These are phyloP conservation scores for Lamellibrachia luymesi DNA, from an alignment of 1,140 invertebrate species.

Conservation along the genomic window DNA sequence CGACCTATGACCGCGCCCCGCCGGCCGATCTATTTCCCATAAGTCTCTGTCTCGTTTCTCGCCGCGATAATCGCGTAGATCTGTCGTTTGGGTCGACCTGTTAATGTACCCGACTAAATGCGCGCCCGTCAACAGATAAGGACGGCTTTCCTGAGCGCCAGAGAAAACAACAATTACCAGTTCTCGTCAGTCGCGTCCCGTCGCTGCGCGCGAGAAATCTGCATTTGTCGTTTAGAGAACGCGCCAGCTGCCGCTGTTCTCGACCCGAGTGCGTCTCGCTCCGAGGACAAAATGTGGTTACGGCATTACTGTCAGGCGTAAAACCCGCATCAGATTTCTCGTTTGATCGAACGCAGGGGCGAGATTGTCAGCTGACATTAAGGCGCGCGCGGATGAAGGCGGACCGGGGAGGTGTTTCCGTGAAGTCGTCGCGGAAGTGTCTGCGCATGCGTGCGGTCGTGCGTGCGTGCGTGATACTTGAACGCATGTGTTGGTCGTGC, in stretches of 20 bases:
- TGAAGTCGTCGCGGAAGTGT: background rate
- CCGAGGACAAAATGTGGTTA: background rate
- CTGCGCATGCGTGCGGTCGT: background rate
- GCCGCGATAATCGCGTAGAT: background rate
- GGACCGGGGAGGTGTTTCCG: background rate
- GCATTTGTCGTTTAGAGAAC: background rate
- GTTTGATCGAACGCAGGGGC: background rate
- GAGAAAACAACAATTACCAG: conserved; percentile 5
- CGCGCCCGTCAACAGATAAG: conserved; percentile 2
- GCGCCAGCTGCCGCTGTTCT: background rate
- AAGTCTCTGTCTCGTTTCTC: conserved; percentile 4
- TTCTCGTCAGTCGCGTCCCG: background rate
- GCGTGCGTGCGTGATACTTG: too few species aligned
- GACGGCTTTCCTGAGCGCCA: background rate
- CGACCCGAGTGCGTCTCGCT: background rate
- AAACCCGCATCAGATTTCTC: background rate
- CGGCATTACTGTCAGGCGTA: background rate
- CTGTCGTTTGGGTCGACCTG: conserved; percentile 2
- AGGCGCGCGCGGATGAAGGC: background rate
- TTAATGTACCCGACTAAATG: background rate
- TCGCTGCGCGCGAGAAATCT: background rate
- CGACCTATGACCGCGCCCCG: conserved; percentile 1
- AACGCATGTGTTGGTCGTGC: too few species aligned
- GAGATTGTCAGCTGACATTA: background rate
- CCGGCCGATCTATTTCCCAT: conserved; percentile 3